Evolutionary conservation across 2,797 vertebrate genomes (phyloP), one percentile per base, ranked within the genome.

Genomic region (Pangasius sanitwongsei): DNA sequence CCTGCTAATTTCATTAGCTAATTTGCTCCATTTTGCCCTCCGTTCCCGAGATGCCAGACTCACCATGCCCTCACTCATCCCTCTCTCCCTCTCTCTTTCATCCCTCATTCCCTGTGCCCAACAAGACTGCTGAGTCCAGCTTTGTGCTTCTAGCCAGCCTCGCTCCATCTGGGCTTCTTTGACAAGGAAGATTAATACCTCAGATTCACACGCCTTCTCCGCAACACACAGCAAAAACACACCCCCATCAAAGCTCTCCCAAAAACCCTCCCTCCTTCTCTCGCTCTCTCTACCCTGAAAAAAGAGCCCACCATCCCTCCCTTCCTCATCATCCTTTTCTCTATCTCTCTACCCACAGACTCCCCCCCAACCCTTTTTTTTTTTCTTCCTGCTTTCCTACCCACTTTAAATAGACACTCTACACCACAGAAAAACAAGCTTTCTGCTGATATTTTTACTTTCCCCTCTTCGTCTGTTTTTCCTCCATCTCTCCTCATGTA

Each of bases 101-200:
- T 87, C 37, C 25, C 75, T 91, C 90, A 91, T 92, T 94, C 93
- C 94, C 92, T 92, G 90, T 93, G 93, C 94, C 95, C 92, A 91
- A 53, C 92, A 96, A 87, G 95, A 97, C 95, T 99, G 98, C 98
- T 99, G 98, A 99, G 97, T 98, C 97, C 96, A 96, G 96, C 97
- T 96, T 98, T 99, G 97, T 98, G 97, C 96, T 98, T 97, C 94
- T 96, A 97, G 97, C 96, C 96, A 97, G 97, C 96, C 96, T 97
- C 96, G 97, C 96, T 97, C 97, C 98, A 98, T 99, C 97, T 99
- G 98, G 96, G 96, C 97, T 95, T 94, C 95, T 96, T 97, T 99
- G 98, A 98, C 98, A 98, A 97, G 97, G 95, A 98, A 98, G 98
- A 99, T 99, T 98, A 99, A 98, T 99, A 97, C 97, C 97, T 96